These are phyloP conservation scores for Romanogobio albipinnatus DNA, from an alignment of 2,113 vertebrate species.

Conservation along the genomic window DNA sequence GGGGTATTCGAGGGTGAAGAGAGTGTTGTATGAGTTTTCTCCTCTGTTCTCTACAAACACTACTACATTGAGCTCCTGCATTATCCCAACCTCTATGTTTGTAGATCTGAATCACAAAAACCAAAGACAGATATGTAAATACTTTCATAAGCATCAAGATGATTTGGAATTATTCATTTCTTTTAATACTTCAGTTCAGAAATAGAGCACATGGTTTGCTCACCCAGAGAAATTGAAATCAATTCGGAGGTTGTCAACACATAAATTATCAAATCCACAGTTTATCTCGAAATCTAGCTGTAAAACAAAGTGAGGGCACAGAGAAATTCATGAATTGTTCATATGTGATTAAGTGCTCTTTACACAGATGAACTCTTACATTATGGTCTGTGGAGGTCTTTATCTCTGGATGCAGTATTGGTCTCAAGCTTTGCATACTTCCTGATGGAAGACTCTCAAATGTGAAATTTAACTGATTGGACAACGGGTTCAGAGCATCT, in stretches of 20 bases:
- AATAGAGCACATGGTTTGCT: conserved; percentile 24
- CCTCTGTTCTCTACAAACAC: conserved; percentile 77
- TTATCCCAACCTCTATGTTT: conserved; percentile 75
- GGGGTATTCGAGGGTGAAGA: conserved; percentile 74
- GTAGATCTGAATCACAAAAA: conserved; percentile 59
- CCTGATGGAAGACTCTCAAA: conserved; percentile 63
- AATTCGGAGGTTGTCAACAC: conserved; percentile 78
- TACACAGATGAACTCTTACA: conserved; percentile 59
- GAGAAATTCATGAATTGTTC: background rate
- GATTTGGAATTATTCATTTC: background rate
- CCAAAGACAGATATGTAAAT: background rate
- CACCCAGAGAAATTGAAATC: conserved; percentile 79
- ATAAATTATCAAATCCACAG: conserved; percentile 78
- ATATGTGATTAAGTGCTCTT: background rate
- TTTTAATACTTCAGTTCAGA: background rate
- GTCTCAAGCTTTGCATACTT: conserved; percentile 28
- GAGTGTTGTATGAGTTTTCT: conserved; percentile 81
- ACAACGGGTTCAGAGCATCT: conserved; percentile 68
- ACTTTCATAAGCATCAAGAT: background rate
- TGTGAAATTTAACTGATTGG: conserved; percentile 68
- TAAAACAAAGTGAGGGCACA: background rate
- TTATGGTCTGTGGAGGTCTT: conserved; percentile 52
- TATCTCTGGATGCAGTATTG: conserved; percentile 59
- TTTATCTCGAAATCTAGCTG: conserved; percentile 85
- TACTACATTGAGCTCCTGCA: conserved; percentile 72